Conservation (phyloP, 1,140 invertebrate species). For the Lepidurus apus region DNA sequence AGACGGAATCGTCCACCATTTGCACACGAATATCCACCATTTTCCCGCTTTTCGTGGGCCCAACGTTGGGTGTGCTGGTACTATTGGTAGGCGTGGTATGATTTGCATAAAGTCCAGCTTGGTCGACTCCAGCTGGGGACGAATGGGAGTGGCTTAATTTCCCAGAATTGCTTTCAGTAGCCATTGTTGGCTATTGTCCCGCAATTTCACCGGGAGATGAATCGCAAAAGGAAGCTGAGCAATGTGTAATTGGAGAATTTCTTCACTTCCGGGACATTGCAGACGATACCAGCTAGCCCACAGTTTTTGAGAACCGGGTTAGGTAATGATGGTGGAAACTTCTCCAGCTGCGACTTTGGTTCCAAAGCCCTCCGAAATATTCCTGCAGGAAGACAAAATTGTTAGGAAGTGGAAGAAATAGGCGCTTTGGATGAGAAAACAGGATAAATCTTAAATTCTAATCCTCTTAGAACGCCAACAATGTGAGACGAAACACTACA, state of each 20-base stretch:
- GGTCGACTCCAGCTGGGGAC: conserved; percentile 72
- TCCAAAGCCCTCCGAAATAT: too few species aligned
- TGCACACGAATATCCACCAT: conserved; percentile 78
- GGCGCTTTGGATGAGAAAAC: too few species aligned
- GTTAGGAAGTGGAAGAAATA: too few species aligned
- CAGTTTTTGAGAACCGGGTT: too few species aligned
- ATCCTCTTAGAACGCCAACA: too few species aligned
- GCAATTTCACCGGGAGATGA: background rate
- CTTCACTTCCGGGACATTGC: conserved; percentile 17
- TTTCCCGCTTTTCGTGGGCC: conserved; percentile 58
- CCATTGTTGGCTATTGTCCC: background rate
- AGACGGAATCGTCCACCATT: conserved; percentile 80
- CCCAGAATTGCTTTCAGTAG: background rate
- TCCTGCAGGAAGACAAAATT: too few species aligned
- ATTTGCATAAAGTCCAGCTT: conserved; percentile 49
- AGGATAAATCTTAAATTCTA: too few species aligned
- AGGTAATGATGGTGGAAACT: too few species aligned
- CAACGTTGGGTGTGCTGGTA: conserved; percentile 1
- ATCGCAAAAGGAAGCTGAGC: background rate
- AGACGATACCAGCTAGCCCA: background rate
- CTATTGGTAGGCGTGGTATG: conserved; percentile 50
- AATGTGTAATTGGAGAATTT: background rate
- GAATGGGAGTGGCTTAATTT: conserved; percentile 72
- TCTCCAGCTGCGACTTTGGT: too few species aligned
- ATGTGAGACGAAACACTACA: too few species aligned